Base-by-base conservation (phyloP, 2,888 invertebrate species). In the Hyalella azteca region DNA sequence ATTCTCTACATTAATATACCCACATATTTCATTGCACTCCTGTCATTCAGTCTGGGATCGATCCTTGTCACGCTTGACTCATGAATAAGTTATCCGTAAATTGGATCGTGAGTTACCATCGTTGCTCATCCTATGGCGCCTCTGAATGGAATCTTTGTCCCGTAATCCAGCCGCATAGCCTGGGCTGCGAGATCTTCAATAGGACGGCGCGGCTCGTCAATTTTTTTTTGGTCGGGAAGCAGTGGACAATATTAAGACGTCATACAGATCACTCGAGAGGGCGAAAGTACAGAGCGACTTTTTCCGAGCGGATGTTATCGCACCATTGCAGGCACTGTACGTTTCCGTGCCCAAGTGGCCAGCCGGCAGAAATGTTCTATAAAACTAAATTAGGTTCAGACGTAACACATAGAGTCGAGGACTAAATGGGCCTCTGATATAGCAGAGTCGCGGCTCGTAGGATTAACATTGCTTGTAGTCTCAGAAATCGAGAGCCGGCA, bases 301-400 rank as follows among this genome's bases (percentile, higher is more conserved):
- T 45, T 66, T 66, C 32, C 66, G 36, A 66, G 66, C 32, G 66
- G 66, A 66, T 66, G 66, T 66, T 66, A 66, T 66, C 66, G 66
- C 66, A 36, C 66, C 9, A 66, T 66, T 36, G 66, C 66, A 66
- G 66, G 66, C 66, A 36, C 66, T 66, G 36, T 66, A 66, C 36
- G 66, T 66, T 66, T 66, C 66, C 66, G 66, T 66, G 29, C 19
- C 66, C 66, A 66, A 66, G 66, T 66, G 66, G 66, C 66, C 66
- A 66, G 66, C 66, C 11, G 66, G 66, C 66, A 66, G 66, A n/a
- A 66, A 66, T 66, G 66, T 66, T 66, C 66, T 66, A 66, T 66
- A 66, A 66, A 66, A 66, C 66, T 66, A 66, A 66, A 66, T 66
- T 66, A 66, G 66, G 66, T 66, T 66, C 66, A 36, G 66, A 66